phyloP scores from a whole-genome alignment of 2,888 invertebrate genomes.

The Lottia scabra region DNA sequence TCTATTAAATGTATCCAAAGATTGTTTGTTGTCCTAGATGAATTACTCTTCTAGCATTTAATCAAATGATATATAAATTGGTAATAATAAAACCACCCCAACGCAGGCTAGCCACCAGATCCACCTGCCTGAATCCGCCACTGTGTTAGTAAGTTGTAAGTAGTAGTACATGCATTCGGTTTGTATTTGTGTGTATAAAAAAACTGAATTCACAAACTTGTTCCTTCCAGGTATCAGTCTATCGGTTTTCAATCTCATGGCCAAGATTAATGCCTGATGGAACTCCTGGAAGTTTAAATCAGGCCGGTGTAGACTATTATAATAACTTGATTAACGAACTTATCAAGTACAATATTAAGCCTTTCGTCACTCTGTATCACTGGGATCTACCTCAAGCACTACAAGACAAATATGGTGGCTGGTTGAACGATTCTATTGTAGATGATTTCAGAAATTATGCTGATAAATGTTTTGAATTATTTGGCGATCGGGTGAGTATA shows the following conservation, averaged over 20 bases:
- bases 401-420: constrained; percentile 65
- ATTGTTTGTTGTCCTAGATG: too few species aligned
- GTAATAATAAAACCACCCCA: too few species aligned
- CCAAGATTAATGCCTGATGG: constrained; percentile 80
- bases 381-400: constrained; percentile 68
- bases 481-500: constrained; percentile 58
- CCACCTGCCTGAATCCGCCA: too few species aligned
- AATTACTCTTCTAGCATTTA: too few species aligned
- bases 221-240: constrained; percentile 55
- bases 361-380: constrained; percentile 73
- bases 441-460: constrained; percentile 62
- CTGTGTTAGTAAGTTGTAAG: too few species aligned
- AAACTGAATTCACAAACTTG: too few species aligned
- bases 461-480: constrained; percentile 54
- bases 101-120: too few species aligned
- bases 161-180: too few species aligned
- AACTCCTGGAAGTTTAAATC: constrained; percentile 71
- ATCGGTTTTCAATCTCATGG: constrained; percentile 77
- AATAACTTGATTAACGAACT: constrained; percentile 80
- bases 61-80: too few species aligned
- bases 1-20: too few species aligned
- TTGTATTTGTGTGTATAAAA: too few species aligned
- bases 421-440: constrained; percentile 50
- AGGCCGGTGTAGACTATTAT: constrained; percentile 81
- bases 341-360: constrained; percentile 74